These are phyloP conservation scores for Macroramphosus scolopax DNA, from an alignment of 2,797 vertebrate species.

Conservation along the genomic window DNA sequence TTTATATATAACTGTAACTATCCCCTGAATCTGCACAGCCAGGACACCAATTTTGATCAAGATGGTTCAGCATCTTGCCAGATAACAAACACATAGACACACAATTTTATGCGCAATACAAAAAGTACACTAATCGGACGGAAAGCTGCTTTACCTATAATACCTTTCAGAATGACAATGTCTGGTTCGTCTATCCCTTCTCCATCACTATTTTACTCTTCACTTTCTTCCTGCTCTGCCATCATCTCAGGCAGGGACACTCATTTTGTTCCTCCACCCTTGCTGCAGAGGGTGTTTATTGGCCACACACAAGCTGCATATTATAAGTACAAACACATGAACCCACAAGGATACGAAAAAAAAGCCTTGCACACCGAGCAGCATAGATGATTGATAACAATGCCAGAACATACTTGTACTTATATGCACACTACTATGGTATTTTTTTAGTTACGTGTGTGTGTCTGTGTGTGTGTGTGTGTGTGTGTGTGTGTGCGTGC, in stretches of 20 bases:
- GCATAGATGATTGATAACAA: constrained; percentile 52
- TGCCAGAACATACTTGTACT: constrained; percentile 14
- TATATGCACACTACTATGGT: constrained; percentile 15
- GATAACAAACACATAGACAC: constrained; percentile 17
- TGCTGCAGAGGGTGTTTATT: constrained; percentile 29
- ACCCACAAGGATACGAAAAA: too few species aligned
- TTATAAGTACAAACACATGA: too few species aligned
- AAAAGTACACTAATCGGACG: constrained; percentile 16
- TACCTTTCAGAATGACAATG: constrained; percentile 17
- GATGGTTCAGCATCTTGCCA: constrained; percentile 15
- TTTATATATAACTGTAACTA: neutral
- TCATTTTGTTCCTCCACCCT: constrained; percentile 33
- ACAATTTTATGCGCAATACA: too few species aligned
- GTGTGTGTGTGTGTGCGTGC: constrained; percentile 5
- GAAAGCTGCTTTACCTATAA: constrained; percentile 20
- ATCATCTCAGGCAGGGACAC: constrained; percentile 26
- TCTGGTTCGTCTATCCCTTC: constrained; percentile 9
- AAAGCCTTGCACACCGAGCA: too few species aligned
- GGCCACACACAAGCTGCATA: too few species aligned
- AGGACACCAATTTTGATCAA: constrained; percentile 21
- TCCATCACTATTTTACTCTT: constrained; percentile 1
- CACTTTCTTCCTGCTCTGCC: constrained; percentile 15
- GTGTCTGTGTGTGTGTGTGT: constrained; percentile 12
- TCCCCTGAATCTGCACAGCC: constrained; percentile 1
- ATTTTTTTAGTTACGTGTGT: constrained; percentile 11